Evolutionary conservation across 1,140 invertebrate genomes (phyloP), one percentile per base, ranked within the genome.

Genomic region (Polypedilum vanderplanki): DNA sequence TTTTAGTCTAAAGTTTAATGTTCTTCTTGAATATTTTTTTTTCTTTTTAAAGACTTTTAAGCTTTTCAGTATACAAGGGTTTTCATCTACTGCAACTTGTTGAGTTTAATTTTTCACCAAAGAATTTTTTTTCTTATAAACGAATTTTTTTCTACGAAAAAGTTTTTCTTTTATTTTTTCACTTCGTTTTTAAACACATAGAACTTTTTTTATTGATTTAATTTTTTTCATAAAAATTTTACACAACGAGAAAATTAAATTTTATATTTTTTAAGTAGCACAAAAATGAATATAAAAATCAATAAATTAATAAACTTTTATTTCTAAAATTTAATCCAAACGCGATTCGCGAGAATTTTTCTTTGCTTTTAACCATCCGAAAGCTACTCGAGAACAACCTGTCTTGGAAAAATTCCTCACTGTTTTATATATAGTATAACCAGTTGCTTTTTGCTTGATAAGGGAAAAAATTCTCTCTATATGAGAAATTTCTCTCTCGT

Each of bases 311-410:
- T 33, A 33, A 33, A 33, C 24, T 33, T 33, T 33, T 33, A 33
- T 5, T 33, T 33, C 24, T 5, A 3, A 33, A 33, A 33, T 33
- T 33, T 33, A 33, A 33, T 33, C 24, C 24, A 57, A 15, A n/a
- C 46, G 46, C 46, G 65, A 18, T 22, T 18, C 65, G 65, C 65
- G 65, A 33, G 8, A 22, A 18, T 20, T 20, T 70, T 70, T 70
- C 17, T 57, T 12, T 70, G 65, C 65, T 70, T 70, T n/a, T 22
- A 18, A 70, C 65, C 18, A 20, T 70, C 15, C 65, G 65, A 70
- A 70, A 70, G 65, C 65, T 70, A 70, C 65, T 70, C 65, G 65
- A 70, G 65, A 70, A 70, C 65, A 70, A 70, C 17, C 65, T 70
- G 65, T 20, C 4, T 70, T 22, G 17, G 65, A 22, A 70, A 18